Base-by-base conservation (phyloP, 2,113 vertebrate species). In the Pseudorectes ferrugineus region DNA sequence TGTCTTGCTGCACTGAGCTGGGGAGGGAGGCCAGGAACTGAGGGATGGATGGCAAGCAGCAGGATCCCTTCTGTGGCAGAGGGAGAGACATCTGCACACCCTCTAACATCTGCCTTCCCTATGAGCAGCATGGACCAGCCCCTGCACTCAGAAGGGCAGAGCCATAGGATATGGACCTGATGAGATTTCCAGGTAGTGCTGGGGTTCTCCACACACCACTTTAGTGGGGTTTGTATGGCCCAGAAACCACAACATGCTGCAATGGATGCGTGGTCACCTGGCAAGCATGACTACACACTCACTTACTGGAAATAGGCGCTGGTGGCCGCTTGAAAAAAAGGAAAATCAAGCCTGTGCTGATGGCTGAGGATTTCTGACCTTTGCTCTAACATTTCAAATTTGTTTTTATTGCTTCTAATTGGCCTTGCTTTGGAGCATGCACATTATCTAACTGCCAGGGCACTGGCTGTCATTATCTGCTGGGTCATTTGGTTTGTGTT, bases 371-470 rank as follows among this genome's bases (percentile, higher is more conserved):
- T 88, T 94, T 93, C 77, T 93, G 88, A 95, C 95, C 94, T 96
- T 90, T 94, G 81, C 82, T 94, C 82, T 93, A 90, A 91, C 88
- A 75, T 81, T 87, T 92, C 63, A 89, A 75, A 95, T 95, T 95
- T 96, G 83, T 82, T 96, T 94, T 95, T 85, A 92, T 95, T 89
- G 84, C 67, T 95, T 93, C 91, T 96, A 95, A 94, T 93, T 96
- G 93, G 88, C 94, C 91, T 93, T 88, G 73, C 87, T 95, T 95
- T 95, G 81, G 71, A 95, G 87, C 87, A 74, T 2, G 4, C 51
- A 85, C 89, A 83, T 92, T 85, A 91, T 46, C 85, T 85, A 89
- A 71, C 88, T 92, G 93, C 59, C 61, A 81, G 84, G 75, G 71
- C 76, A 65, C 74, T 70, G 80, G 36, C 63, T 93, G 67, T 94